Conservation (phyloP, 2,888 invertebrate genomes). For the Drosophila maculinotata region DNA sequence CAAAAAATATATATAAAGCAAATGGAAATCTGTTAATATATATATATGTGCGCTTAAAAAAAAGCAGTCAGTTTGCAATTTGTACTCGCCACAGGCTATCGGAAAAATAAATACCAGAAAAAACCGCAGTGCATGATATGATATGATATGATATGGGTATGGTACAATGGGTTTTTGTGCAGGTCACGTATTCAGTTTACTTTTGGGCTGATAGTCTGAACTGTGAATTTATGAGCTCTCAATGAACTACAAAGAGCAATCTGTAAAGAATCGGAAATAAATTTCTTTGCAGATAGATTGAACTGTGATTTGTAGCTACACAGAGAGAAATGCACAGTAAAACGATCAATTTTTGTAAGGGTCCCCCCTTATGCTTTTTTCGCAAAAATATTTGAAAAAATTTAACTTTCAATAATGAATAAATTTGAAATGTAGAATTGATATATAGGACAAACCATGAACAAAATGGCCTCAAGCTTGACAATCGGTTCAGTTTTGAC, state of each 20-base stretch:
- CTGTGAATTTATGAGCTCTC: conserved; percentile 19
- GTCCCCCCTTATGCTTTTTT: too few relatives aligned
- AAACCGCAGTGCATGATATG: conserved; percentile 18
- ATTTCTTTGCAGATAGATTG: not conserved
- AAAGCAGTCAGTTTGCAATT: conserved; percentile 38
- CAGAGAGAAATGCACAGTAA: too few relatives aligned
- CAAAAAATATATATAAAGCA: conserved; percentile 16
- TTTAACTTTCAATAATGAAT: too few relatives aligned
- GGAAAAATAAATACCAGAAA: conserved; percentile 24
- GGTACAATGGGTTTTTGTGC: conserved; percentile 2
- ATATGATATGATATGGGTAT: conserved; percentile 26
- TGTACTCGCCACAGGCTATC: conserved; percentile 47
- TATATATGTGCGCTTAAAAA: conserved; percentile 21
- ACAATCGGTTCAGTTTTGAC: too few relatives aligned
- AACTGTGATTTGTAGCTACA: not conserved
- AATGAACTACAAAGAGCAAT: conserved; percentile 12
- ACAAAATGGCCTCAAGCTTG: too few relatives aligned
- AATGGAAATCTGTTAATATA: conserved; percentile 57
- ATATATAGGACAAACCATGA: too few relatives aligned
- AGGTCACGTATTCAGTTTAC: conserved; percentile 6
- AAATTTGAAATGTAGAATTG: too few relatives aligned
- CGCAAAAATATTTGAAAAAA: too few relatives aligned
- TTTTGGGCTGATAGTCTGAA: conserved; percentile 11
- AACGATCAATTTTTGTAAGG: too few relatives aligned
- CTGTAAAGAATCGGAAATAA: conserved; percentile 1